These are phyloP conservation scores for Bombus sylvicola DNA, from an alignment of 1,140 invertebrate genomes.

Conservation along the genomic window DNA sequence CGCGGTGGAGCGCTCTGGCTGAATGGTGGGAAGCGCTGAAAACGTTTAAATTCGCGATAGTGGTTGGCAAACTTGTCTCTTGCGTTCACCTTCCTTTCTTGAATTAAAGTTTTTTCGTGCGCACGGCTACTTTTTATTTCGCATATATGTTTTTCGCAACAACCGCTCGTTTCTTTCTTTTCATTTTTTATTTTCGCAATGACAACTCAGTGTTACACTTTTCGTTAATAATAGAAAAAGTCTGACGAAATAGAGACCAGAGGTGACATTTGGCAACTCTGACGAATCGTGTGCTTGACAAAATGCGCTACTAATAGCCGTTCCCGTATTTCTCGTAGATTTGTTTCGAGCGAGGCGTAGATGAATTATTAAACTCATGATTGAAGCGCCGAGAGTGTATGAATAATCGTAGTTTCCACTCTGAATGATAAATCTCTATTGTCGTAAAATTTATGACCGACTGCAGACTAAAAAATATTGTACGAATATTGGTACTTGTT, in stretches of 20 bases:
- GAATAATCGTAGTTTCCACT: not conserved
- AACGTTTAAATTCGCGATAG: conserved; percentile 27
- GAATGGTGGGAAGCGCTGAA: conserved; percentile 3
- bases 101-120: not conserved
- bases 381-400: no score
- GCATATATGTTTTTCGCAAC: not conserved
- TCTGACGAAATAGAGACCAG: not conserved
- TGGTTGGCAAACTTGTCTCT: conserved; percentile 2
- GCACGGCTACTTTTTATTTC: not conserved
- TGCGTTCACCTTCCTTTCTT: not conserved
- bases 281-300: not conserved
- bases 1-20: not conserved
- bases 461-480: not conserved
- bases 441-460: not conserved
- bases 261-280: not conserved
- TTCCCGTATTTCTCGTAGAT: not conserved
- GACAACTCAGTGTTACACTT: not conserved
- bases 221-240: not conserved
- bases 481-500: not conserved
- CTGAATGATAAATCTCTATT: not conserved
- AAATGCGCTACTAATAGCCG: no score
- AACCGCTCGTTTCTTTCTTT: not conserved
- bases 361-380: conserved; percentile 15
- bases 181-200: not conserved
- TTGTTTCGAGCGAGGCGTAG: not conserved